phyloP scores from a whole-genome alignment of 1,140 invertebrate genomes.

The Lasioglossum albipes region DNA sequence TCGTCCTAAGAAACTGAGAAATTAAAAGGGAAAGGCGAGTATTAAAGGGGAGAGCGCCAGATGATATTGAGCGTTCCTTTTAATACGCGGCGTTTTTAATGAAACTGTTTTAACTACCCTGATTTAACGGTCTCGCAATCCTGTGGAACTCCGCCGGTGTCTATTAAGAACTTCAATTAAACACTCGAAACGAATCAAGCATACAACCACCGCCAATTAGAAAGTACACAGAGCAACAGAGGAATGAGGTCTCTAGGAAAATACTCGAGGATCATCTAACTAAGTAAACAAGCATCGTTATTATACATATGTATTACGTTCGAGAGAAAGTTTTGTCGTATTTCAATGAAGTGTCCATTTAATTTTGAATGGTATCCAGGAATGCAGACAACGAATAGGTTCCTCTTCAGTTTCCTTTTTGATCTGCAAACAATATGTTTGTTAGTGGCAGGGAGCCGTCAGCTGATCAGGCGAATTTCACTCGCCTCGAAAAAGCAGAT shows the following conservation, averaged over 20 bases:
- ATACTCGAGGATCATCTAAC: no score
- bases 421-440: no score
- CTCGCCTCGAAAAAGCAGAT: conserved; percentile 20
- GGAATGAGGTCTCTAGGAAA: neutral
- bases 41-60: conserved; percentile 16
- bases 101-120: neutral
- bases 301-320: no score
- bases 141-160: neutral
- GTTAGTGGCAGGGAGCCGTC: neutral
- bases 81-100: neutral
- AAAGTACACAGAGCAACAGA: no score
- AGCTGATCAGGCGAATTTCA: neutral
- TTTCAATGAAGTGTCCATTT: no score
- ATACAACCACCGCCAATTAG: no score
- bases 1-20: neutral
- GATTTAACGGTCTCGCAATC: neutral
- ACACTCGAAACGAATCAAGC: neutral
- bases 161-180: neutral
- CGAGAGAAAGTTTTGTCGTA: no score
- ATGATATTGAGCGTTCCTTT: neutral
- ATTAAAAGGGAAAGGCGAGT: neutral
- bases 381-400: neutral
- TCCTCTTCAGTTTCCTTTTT: no score
- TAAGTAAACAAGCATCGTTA: no score
- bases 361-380: no score